Evolutionary conservation across 2,113 vertebrate genomes (phyloP).

Genomic region (Galemys pyrenaicus): DNA sequence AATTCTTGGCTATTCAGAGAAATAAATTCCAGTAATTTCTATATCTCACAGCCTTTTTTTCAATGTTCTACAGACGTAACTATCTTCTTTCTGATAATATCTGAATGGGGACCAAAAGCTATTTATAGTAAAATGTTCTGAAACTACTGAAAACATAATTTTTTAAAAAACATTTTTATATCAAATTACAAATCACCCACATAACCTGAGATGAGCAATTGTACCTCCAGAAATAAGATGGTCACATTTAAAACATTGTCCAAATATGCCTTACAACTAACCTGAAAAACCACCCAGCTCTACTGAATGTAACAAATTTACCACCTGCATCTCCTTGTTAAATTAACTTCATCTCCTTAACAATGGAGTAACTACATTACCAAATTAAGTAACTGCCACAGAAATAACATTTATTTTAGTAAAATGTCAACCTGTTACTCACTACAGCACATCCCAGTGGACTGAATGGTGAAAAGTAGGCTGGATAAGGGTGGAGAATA

Average conservation of each 20-base stretch:
- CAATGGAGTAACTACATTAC: constrained; percentile 38
- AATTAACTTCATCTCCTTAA: background rate
- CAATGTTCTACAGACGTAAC: background rate
- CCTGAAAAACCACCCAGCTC: background rate
- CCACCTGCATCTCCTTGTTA: background rate
- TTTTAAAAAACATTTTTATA: background rate
- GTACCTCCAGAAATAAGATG: background rate
- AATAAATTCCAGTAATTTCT: background rate
- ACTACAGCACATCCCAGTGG: background rate
- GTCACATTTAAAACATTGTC: background rate
- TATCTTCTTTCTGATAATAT: background rate
- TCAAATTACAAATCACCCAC: background rate
- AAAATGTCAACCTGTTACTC: background rate
- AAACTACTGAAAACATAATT: background rate
- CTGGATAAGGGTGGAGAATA: background rate
- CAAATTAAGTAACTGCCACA: background rate
- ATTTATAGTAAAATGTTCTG: background rate
- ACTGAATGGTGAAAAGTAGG: background rate
- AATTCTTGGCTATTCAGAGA: background rate
- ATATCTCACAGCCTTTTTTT: background rate
- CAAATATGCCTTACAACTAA: background rate
- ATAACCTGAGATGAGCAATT: background rate
- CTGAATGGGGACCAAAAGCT: background rate
- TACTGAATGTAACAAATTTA: background rate
- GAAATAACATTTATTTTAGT: background rate